Evolutionary conservation across 2,888 invertebrate species (phyloP), one percentile per base, ranked within the genome.

Genomic region (Oscheius onirici): DNA sequence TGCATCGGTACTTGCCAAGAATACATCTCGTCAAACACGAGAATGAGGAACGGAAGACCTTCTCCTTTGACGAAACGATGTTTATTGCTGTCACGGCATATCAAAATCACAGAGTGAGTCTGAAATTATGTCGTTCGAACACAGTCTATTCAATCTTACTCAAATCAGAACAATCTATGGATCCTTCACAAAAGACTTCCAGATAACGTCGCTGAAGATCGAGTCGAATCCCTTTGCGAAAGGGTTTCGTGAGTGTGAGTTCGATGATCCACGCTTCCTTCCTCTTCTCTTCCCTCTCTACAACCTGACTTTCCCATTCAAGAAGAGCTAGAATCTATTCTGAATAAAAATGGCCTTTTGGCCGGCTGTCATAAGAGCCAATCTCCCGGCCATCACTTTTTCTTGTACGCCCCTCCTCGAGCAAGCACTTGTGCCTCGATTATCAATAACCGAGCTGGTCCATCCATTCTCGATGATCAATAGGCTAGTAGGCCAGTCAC

Each of bases 61-160:
- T 94, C 90, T 92, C 95, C 86, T 99, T 97, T 90, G 94, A 96
- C 15, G 97, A 99, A 90, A 95, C 96, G 68, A 93, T 95, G 79
- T 99, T 99, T 91, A 97, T 97, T 68, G 97, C 97, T 73, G 97
- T 99, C 83, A 99, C 97, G 72, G 97, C 97, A 75, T 99, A 99
- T 91, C 97, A 99, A 90, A 99, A 99, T 90, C 97, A 99, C 91
- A 91, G 93, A 91, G 93, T 93, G 17, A 34, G 72, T 49, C 17
- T 10, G 17, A 46, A 3, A 46, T 3, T n/a, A 10, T 46, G 3
- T 46, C 5, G 46, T 17, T 34, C 34, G 28, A 58, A 41, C 24
- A 63, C 44, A 69, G 41, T 74, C 90, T 13, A 89, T 91, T 84
- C n/a, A n/a, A n/a, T n/a, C n/a, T n/a, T n/a, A n/a, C n/a, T n/a